Percentiles rank a stretch among this genome's conserved stretches.
phyloP scores from a whole-genome alignment of 2,113 vertebrate genomes.

The Ceratotherium simum region DNA sequence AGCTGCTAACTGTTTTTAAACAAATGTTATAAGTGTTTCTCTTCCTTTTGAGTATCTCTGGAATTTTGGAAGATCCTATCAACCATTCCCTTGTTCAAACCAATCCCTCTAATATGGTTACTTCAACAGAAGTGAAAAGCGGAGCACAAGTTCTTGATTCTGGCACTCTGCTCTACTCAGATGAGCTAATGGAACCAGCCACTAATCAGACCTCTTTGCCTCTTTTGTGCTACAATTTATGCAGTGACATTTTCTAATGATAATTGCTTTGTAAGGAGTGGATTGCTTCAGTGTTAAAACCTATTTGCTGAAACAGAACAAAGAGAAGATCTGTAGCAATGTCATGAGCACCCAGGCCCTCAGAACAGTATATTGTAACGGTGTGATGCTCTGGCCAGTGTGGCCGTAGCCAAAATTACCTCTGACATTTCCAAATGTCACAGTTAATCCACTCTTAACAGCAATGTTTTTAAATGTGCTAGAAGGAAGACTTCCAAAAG shows the following conservation, averaged over 20 bases:
- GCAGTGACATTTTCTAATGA: conserved; percentile 73
- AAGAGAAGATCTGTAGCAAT: background rate
- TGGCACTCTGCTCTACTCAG: background rate
- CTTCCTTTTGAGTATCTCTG: background rate
- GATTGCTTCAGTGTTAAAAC: conserved; percentile 33
- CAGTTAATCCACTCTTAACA: conserved; percentile 21
- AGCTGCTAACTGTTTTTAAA: background rate
- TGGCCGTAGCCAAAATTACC: conserved; percentile 44
- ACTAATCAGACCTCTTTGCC: conserved; percentile 27
- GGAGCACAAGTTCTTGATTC: background rate
- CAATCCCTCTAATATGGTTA: background rate
- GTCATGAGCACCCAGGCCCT: background rate
- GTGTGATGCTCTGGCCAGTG: conserved; percentile 3
- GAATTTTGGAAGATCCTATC: conserved; percentile 1
- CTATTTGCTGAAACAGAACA: conserved; percentile 32
- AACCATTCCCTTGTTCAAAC: background rate
- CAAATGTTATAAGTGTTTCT: background rate
- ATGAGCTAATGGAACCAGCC: background rate
- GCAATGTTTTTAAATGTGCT: background rate
- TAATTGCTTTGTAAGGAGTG: conserved; percentile 58
- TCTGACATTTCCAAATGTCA: conserved; percentile 79
- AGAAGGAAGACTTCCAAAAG: conserved; percentile 33
- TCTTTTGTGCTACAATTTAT: conserved; percentile 51
- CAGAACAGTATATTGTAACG: background rate
- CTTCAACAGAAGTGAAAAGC: background rate